Base-by-base conservation (phyloP, 2,113 vertebrate species). In the Picathartes gymnocephalus region DNA sequence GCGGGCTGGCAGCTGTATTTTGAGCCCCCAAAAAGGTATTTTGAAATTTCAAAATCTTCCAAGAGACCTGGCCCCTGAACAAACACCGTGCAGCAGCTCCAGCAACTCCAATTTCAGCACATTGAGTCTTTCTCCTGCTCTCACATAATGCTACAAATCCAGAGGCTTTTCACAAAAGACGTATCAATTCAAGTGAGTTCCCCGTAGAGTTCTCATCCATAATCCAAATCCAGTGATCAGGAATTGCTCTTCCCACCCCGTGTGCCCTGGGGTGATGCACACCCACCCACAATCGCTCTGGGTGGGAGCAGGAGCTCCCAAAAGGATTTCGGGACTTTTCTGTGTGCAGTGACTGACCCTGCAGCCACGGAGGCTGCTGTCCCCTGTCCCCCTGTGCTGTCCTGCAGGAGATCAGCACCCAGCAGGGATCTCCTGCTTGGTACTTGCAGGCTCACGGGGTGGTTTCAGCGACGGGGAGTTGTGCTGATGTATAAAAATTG, bases 261-360 rank as follows among this genome's bases (percentile, higher is more conserved):
- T 15, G 40, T 17, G 27, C 6, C 20, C 64, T 10, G 25, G 13
- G 7, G 12, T 2, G 7, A 19, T 31, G 37, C 8, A 9, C 56
- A 78, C 19, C 56, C 66, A 51, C 81, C 14, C 5, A 2, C 27
- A 15, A 6, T 28, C 0, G 0, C 54, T 28, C 62, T 27, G 39
- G 40, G 7, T 2, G 7, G n/a, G 13, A 53, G 25, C 0, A 0
- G 33, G 40, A 54, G 28, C 16, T 72, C 60, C 61, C 18, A 5
- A 1, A 51, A 66, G 42, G 33, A 51, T 82, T 64, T 39, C 48
- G 64, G 57, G 40, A 39, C 10, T 11, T 71, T 71, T 68, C 39
- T 64, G 53, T 39, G 30, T 23, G 28, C 8, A 23, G 23, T 15
- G 48, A 24, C 10, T 25, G 88, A 35, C 31, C 37, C 50, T 48